Evolutionary conservation across 2,113 vertebrate species (phyloP).

Genomic region (Rafetus swinhoei): DNA sequence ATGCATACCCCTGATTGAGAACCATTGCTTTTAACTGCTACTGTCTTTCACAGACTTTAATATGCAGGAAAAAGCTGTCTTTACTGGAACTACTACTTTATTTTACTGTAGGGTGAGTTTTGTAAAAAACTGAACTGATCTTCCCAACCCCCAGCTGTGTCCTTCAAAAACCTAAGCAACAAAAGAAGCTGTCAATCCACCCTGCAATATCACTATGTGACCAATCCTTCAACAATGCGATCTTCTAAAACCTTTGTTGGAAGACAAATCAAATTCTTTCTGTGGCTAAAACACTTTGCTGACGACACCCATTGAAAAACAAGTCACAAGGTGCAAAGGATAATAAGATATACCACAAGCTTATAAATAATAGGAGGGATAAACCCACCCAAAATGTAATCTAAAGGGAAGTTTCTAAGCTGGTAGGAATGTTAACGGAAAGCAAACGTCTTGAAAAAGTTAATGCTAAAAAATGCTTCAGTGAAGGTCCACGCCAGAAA

Average conservation of each 20-base stretch:
- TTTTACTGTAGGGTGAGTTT: constrained; percentile 13
- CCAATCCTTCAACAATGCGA: not conserved
- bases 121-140: constrained; percentile 13
- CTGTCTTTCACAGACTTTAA: not conserved
- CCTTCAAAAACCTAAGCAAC: not conserved
- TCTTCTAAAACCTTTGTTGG: constrained; percentile 7
- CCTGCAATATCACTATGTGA: not conserved
- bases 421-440: not conserved
- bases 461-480: not conserved
- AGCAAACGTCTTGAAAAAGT: not conserved
- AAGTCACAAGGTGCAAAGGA: not conserved
- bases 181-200: not conserved
- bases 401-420: not conserved
- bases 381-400: not conserved
- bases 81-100: constrained; percentile 13
- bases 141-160: not conserved
- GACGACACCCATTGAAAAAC: not conserved
- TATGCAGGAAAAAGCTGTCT: not conserved
- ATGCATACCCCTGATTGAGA: too few species aligned
- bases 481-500: not conserved
- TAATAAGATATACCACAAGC: not conserved
- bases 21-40: not conserved
- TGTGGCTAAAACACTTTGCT: not conserved
- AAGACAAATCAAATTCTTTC: not conserved
- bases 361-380: not conserved